Evolutionary conservation across 2,888 invertebrate genomes (phyloP), one percentile per base, ranked within the genome.

Genomic region (Venusia cambrica): DNA sequence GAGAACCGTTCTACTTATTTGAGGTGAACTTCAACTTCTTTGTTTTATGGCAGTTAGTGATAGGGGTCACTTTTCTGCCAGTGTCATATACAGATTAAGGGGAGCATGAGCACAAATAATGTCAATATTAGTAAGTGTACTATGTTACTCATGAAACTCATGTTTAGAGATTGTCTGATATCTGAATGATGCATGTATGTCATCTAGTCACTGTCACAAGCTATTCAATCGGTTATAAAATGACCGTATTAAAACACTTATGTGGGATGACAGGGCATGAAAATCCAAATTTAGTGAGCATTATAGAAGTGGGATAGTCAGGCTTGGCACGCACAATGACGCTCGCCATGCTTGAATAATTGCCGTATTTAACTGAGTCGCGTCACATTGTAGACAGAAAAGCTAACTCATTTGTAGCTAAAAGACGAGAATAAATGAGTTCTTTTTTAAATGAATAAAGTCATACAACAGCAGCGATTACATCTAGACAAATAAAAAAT

Each of bases 211-310:
- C 59, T 62, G 63, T 61, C 60, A 63, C 61, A 53, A 61, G 57
- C 58, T 67, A 68, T 67, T 63, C 66, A 57, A 53, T 57, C 56
- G 59, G 61, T 58, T 65, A 67, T 64, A 68, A 68, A 62, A 59
- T 54, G 60, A 63, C 59, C 62, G 62, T 57, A 73, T 73, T 73
- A 66, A 71, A 75, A 73, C 69, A 70, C 72, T 74, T 68, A 66
- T 63, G 70, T 64, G 53, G 62, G 70, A 79, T 81, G 81, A 81
- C 80, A 72, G 57, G 70, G 79, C 80, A 80, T 78, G 78, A 80
- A 78, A 73, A 73, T 74, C 69, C 65, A 69, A 79, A 78, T 77
- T 76, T 74, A 72, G 67, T 67, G 70, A 66, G 70, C 72, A 69
- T 73, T 55, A 60, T 59, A 64, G 65, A 31, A 45, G 41, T 39